These are phyloP conservation scores for Eubucco bourcierii DNA, from an alignment of 2,113 vertebrate species.

Conservation along the genomic window DNA sequence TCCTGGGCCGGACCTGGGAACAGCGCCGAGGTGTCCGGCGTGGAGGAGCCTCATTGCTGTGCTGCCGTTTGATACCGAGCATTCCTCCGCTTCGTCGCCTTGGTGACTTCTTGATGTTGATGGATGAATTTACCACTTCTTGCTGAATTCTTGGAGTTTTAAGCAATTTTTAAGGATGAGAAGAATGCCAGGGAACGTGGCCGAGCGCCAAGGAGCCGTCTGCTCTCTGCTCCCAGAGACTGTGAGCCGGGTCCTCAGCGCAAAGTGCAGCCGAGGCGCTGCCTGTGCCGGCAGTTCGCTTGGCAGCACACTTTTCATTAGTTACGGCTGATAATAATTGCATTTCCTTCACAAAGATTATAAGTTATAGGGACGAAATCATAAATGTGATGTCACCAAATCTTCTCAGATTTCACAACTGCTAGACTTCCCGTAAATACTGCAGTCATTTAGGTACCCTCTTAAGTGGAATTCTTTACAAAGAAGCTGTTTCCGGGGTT, in stretches of 20 bases:
- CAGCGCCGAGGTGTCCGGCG: fast-evolving
- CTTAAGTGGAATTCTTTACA: neutral
- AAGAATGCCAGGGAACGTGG: fast-evolving
- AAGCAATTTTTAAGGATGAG: fast-evolving
- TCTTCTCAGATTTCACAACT: neutral
- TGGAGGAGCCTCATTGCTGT: fast-evolving
- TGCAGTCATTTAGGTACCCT: neutral
- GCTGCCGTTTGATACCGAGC: fast-evolving
- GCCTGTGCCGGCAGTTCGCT: fast-evolving
- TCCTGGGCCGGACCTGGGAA: fast-evolving
- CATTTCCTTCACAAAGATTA: neutral
- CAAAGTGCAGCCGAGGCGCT: fast-evolving
- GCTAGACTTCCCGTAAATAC: fast-evolving
- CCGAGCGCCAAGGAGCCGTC: too few relatives aligned
- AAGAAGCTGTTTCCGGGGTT: neutral
- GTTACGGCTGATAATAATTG: neutral
- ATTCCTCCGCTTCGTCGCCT: fast-evolving
- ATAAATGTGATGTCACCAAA: neutral
- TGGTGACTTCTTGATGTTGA: fast-evolving
- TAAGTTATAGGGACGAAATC: fast-evolving
- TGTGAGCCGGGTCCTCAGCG: too few relatives aligned
- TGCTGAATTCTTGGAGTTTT: fast-evolving
- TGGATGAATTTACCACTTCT: fast-evolving
- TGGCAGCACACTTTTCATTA: fast-evolving
- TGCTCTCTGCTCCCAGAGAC: too few relatives aligned